Evolutionary conservation across 1,140 invertebrate species (phyloP), one percentile per base, ranked within the genome.

Genomic region (Trachymyrmex septentrionalis): DNA sequence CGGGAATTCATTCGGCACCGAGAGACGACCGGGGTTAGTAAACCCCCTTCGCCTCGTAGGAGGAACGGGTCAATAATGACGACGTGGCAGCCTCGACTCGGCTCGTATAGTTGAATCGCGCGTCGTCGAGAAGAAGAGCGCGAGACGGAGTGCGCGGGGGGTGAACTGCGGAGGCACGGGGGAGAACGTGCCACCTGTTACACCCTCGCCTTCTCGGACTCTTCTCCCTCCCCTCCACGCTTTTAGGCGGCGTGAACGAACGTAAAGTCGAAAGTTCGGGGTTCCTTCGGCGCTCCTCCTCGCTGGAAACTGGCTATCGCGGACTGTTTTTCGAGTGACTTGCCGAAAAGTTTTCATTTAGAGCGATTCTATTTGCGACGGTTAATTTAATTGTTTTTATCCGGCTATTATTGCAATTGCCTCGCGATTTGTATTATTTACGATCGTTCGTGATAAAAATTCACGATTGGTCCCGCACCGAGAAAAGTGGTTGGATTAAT

Each of bases 161-260:
- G 3, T 16, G 48, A 48, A 48, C 30, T n/a, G 57, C 55, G 21
- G 64, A 63, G 69, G 81, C 63, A 84, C 59, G 89, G 77, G 90
- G 87, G 72, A 86, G 87, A 91, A 90, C 87, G 78, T 88, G 88
- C 92, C 92, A 93, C 92, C 92, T 93, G 92, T 93, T 93, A 93
- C 92, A 75, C 90, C 67, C 85, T 87, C 63, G 87, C 71, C 38
- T 88, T 66, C 69, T 84, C 88, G 76, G 84, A 82, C 89, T 86
- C 76, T 77, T 86, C 87, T n/a, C 57, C 53, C 27, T 0, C 9
- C 44, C 55, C 30, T 1, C 59, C 21, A 5, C 16, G 64, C 67
- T 53, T n/a, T 30, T 59, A 73, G 67, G 38, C 61, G 87, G 86
- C 50, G 72, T 86, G 82, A 91, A 91, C 89, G 88, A 90, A 85